Percentiles rank a stretch among this genome's conserved stretches.
Evolutionary conservation across 2,888 invertebrate genomes (phyloP).

Genomic region (Eilema sororculum): DNA sequence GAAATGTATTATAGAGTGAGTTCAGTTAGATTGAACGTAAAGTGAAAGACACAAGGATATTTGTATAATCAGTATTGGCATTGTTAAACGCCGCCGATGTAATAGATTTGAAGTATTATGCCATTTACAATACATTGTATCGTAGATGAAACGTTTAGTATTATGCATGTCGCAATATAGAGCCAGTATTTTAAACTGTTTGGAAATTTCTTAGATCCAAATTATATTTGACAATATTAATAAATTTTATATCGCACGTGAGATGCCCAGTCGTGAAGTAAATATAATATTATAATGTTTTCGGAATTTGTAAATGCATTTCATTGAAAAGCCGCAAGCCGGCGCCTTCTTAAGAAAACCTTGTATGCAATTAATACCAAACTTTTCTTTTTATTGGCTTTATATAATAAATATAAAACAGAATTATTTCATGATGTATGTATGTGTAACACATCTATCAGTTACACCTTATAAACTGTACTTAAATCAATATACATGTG

Average conservation of each 20-base stretch:
- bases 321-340: neutral
- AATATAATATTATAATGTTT: neutral
- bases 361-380: neutral
- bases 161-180: conserved; percentile 41
- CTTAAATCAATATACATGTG: conserved; percentile 10
- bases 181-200: conserved; percentile 37
- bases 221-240: conserved; percentile 5
- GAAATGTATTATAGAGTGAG: neutral
- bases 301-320: neutral
- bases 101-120: neutral
- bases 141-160: conserved; percentile 31
- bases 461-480: conserved; percentile 2
- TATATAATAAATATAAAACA: neutral
- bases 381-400: conserved; percentile 10
- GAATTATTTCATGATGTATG: neutral
- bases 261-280: neutral
- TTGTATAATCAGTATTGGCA: conserved; percentile 6
- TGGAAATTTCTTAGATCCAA: conserved; percentile 7
- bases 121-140: conserved; percentile 5
- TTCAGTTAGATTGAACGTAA: conserved; percentile 10
- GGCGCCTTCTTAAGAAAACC: neutral
- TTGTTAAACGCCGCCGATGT: neutral
- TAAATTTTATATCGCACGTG: neutral
- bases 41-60: conserved; percentile 2
- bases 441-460: neutral